Evolutionary conservation across 2,113 vertebrate genomes (phyloP).

Genomic region (Perognathus longimembris): DNA sequence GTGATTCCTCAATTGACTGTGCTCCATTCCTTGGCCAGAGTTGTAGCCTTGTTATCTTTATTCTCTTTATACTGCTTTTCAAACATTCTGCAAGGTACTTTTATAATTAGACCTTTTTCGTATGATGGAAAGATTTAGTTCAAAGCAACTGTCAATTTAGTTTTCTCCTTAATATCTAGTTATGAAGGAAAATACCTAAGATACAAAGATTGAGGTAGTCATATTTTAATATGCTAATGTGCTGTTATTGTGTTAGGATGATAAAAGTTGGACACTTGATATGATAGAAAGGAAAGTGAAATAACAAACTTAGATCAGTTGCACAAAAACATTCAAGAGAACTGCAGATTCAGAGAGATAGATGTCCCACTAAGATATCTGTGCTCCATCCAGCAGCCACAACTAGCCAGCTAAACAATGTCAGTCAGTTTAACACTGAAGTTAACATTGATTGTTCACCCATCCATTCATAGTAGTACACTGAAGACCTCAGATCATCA

Average conservation of each 20-base stretch:
- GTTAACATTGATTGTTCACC: neutral
- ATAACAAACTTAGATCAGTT: neutral
- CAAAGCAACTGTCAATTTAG: neutral
- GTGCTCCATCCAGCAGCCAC: neutral
- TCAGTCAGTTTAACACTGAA: neutral
- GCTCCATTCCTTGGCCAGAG: neutral
- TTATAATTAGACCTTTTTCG: neutral
- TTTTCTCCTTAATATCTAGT: neutral
- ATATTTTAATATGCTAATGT: slow-evolving; percentile 17
- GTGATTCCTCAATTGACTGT: neutral
- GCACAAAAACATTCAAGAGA: slow-evolving; percentile 19
- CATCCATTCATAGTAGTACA: too few relatives aligned
- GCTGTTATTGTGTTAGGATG: slow-evolving; percentile 1
- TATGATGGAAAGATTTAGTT: neutral
- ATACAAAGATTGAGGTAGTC: neutral
- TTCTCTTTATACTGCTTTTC: neutral
- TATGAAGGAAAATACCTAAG: slow-evolving; percentile 1
- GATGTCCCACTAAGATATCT: neutral
- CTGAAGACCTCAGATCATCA: neutral
- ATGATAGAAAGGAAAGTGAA: neutral
- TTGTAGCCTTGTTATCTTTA: neutral
- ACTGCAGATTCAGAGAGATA: neutral
- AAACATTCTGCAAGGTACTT: neutral
- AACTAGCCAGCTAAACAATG: neutral
- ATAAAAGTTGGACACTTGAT: slow-evolving; percentile 21